Conservation (phyloP, 2,113 vertebrate genomes). For the Pachyramphus minor region DNA sequence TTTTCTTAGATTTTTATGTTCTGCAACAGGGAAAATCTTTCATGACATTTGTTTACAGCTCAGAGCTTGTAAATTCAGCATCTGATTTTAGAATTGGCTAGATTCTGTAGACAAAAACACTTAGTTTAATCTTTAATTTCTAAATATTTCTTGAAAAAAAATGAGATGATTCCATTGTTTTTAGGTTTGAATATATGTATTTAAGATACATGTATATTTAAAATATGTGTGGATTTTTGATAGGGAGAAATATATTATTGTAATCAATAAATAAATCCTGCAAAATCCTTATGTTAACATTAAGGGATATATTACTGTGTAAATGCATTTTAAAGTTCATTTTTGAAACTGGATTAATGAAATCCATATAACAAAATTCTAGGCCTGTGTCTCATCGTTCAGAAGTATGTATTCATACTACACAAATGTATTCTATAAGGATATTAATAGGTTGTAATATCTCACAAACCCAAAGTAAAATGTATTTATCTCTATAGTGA, state of each 20-base stretch:
- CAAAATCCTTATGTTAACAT: not conserved
- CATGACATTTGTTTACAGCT: not conserved
- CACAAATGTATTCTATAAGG: not conserved
- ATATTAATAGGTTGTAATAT: not conserved
- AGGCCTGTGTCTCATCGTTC: not conserved
- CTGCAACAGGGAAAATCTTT: not conserved
- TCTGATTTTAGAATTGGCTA: not conserved
- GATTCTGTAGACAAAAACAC: not conserved
- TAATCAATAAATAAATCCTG: not conserved
- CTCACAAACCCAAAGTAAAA: not conserved
- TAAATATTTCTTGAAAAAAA: not conserved
- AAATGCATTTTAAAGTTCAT: not conserved
- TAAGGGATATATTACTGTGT: not conserved
- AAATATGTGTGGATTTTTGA: not conserved
- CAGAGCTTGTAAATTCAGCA: not conserved
- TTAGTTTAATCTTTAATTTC: not conserved
- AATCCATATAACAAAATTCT: not conserved
- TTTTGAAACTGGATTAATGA: not conserved
- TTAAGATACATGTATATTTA: not conserved
- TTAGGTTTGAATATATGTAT: not conserved
- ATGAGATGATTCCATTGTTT: not conserved
- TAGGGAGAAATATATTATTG: not conserved
- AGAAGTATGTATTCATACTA: no score
- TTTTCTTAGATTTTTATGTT: not conserved
- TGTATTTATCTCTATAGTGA: not conserved